Evolutionary conservation across 2,113 vertebrate genomes (phyloP).

Genomic region (Mustelus asterias): DNA sequence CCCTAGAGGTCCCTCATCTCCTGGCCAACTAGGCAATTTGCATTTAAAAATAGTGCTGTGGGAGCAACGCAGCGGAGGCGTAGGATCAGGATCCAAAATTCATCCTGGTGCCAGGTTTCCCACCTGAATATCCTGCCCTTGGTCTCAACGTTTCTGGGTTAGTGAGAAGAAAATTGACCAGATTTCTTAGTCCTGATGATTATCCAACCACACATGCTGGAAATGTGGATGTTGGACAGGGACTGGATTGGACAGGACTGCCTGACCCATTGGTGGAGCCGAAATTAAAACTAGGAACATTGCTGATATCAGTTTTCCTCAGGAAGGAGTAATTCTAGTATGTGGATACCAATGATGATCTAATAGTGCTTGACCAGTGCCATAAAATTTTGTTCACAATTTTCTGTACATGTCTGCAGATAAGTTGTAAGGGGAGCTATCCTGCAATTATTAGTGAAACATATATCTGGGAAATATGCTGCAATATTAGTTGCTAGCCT

Average conservation of each 20-base stretch:
- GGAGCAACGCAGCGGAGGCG: not conserved
- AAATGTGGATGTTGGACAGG: not conserved
- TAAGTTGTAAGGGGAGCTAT: not conserved
- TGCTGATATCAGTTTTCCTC: not conserved
- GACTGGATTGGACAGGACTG: not conserved
- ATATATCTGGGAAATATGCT: constrained; percentile 4
- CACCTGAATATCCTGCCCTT: too few species aligned
- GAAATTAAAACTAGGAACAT: not conserved
- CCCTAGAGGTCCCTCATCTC: not conserved
- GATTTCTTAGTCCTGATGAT: not conserved
- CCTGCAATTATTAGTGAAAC: not conserved
- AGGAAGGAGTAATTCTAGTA: not conserved
- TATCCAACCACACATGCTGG: too few species aligned
- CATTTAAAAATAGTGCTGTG: not conserved
- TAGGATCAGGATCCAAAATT: not conserved
- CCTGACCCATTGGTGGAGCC: not conserved
- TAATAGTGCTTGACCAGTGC: not conserved
- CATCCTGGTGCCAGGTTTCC: not conserved
- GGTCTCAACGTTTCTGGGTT: not conserved
- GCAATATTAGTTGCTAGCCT: not conserved
- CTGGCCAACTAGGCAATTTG: not conserved
- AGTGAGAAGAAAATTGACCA: not conserved
- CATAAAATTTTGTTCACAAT: not conserved
- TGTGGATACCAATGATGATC: not conserved
- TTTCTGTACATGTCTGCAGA: not conserved